Evolutionary conservation across 1,140 invertebrate species (phyloP).

Genomic region (Drosophila parabipectinata): DNA sequence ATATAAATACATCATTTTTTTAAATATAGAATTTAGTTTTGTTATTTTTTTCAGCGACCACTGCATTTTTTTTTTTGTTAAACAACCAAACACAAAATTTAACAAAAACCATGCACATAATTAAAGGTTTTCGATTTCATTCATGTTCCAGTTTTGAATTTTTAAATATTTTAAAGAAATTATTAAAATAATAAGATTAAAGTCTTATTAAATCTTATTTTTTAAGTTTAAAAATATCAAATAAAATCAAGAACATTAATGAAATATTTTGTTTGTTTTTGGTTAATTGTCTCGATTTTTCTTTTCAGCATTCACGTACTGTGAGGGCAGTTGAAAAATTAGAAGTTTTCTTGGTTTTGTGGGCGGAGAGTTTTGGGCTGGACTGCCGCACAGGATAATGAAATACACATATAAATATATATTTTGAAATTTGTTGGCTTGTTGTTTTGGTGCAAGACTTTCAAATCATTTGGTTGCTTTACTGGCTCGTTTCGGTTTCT

Average conservation of each 20-base stretch:
- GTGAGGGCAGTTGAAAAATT: constrained; percentile 12
- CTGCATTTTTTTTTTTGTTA: constrained; percentile 1
- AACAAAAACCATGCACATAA: constrained; percentile 46
- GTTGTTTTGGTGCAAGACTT: neutral
- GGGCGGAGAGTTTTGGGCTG: constrained; percentile 12
- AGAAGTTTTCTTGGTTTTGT: constrained; percentile 9
- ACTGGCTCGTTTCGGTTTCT: constrained; percentile 16
- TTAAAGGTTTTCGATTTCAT: constrained; percentile 1
- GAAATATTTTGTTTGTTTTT: constrained; percentile 8
- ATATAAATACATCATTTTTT: too few relatives aligned
- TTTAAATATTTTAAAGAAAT: neutral
- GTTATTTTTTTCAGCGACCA: constrained; percentile 11
- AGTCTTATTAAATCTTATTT: too few relatives aligned
- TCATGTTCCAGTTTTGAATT: neutral
- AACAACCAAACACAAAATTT: constrained; percentile 24
- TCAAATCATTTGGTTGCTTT: constrained; percentile 5
- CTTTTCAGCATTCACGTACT: constrained; percentile 28
- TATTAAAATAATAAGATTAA: neutral
- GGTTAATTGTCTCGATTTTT: constrained; percentile 15
- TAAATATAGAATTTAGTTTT: neutral
- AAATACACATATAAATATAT: constrained; percentile 3
- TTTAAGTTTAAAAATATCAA: neutral
- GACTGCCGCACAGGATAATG: constrained; percentile 12
- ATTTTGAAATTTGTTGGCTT: constrained; percentile 4
- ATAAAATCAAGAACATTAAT: neutral